phyloP scores from a whole-genome alignment of 2,113 vertebrate species.

The Notarius quadriscutis region DNA sequence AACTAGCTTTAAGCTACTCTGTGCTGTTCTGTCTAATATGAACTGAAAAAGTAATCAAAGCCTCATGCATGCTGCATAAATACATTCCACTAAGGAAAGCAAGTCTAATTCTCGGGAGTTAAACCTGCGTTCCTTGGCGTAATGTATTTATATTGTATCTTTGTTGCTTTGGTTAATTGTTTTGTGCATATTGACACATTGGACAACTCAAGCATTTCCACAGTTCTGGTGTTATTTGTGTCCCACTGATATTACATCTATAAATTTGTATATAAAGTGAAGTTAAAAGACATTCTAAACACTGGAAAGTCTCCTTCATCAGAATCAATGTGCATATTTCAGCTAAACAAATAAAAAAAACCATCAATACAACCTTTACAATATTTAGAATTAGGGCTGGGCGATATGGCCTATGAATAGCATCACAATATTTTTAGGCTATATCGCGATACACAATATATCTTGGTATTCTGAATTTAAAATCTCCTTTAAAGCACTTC shows the following conservation, averaged over 20 bases:
- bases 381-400: not conserved
- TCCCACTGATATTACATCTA: not conserved
- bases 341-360: not conserved
- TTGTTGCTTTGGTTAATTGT: not conserved
- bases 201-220: not conserved
- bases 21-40: constrained; percentile 45
- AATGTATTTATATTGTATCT: not conserved
- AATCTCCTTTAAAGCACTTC: no score
- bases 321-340: not conserved
- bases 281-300: not conserved
- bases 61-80: constrained; percentile 61
- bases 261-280: not conserved
- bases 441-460: no score
- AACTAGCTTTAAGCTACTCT: constrained; percentile 59
- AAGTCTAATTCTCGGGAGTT: constrained; percentile 44
- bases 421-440: no score
- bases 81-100: constrained; percentile 58
- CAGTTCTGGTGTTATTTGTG: not conserved
- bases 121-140: not conserved
- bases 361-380: not conserved
- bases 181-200: not conserved
- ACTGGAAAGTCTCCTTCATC: not conserved
- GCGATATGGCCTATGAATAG: no score
- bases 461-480: no score
- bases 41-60: constrained; percentile 65